Conservation (phyloP, 1,140 invertebrate species). For the Drusus annulatus region DNA sequence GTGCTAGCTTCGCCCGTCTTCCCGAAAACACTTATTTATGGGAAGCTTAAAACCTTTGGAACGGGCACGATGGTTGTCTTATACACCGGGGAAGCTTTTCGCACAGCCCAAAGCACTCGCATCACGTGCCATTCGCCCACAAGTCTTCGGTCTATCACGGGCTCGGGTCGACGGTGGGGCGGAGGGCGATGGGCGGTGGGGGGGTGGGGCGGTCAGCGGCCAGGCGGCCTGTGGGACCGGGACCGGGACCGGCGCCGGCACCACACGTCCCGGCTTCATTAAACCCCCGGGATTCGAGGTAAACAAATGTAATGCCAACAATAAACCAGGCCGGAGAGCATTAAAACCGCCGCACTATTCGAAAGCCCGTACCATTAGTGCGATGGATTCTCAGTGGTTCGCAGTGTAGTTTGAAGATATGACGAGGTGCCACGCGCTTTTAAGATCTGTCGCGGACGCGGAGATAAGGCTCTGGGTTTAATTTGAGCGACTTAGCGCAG, state of each 20-base stretch:
- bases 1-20: too few relatives aligned
- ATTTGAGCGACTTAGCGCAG: slow-evolving; percentile 30
- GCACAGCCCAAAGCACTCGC: neutral
- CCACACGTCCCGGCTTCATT: slow-evolving; percentile 25
- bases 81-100: slow-evolving; percentile 1
- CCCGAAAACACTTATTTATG: too few relatives aligned
- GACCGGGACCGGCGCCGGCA: neutral
- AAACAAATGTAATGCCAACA: neutral
- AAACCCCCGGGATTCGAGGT: neutral
- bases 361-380: too few relatives aligned
- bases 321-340: neutral
- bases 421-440: too few relatives aligned
- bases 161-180: neutral
- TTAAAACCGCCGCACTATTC: too few relatives aligned
- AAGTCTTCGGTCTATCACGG: too few relatives aligned
- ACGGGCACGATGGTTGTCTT: neutral
- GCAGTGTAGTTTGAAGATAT: too few relatives aligned
- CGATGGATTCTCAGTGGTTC: too few relatives aligned
- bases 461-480: slow-evolving; percentile 24
- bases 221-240: neutral
- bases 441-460: neutral
- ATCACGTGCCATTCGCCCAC: too few relatives aligned
- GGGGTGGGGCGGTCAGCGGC: too few relatives aligned
- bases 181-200: neutral
- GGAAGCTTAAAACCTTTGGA: too few relatives aligned